A percentile compares a stretch with the other conserved stretches of the same genome.
These are phyloP conservation scores for Eptatretus atami DNA, from an alignment of 2,797 vertebrate genomes.

Conservation along the genomic window DNA sequence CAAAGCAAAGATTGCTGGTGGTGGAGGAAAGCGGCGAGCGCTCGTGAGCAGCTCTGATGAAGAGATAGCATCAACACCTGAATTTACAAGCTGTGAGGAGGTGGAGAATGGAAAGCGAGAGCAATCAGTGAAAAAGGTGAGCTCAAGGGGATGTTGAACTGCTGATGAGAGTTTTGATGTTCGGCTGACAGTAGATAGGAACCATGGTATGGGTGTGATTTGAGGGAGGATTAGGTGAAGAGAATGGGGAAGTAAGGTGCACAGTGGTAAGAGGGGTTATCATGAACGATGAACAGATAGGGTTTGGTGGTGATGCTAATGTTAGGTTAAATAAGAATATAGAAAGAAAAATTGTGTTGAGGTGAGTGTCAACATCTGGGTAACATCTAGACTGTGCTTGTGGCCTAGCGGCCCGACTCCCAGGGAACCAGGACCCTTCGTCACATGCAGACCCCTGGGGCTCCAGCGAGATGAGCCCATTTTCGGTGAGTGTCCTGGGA, in stretches of 20 bases:
- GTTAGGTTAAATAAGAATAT: no score
- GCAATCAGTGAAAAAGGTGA: constrained; percentile 89
- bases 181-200: neutral
- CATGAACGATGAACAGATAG: no score
- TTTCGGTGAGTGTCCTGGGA: no score
- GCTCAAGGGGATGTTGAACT: constrained; percentile 8
- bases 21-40: constrained; percentile 64
- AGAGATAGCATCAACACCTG: constrained; percentile 85
- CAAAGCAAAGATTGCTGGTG: constrained; percentile 24
- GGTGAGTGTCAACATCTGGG: neutral
- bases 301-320: no score
- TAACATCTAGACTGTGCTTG: no score
- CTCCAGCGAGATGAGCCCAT: no score
- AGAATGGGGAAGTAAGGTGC: neutral
- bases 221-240: neutral
- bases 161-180: no score
- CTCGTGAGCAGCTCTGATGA: constrained; percentile 98
- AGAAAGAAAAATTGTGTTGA: neutral
- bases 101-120: constrained; percentile 84
- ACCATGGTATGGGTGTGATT: neutral
- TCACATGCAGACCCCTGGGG: no score
- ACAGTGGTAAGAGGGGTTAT: neutral
- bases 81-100: constrained; percentile 97
- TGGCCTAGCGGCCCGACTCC: no score
- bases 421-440: no score